phyloP scores from a whole-genome alignment of 2,797 vertebrate species.

The Taenioides sp. region DNA sequence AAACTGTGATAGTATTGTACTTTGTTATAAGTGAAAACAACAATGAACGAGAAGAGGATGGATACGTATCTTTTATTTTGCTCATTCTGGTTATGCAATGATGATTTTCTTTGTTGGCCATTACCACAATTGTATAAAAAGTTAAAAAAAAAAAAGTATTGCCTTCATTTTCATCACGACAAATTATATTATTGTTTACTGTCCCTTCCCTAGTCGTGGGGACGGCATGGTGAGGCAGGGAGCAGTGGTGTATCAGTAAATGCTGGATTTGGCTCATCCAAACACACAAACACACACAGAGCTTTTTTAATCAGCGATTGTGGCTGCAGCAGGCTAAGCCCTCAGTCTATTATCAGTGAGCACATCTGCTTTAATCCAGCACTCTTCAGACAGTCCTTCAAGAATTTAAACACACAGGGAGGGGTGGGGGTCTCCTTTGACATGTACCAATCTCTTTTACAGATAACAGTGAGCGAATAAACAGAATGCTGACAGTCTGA shows the following conservation, averaged over 20 bases:
- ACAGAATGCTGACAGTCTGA: not conserved
- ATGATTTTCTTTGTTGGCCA: no score
- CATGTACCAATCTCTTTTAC: not conserved
- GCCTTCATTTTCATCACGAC: no score
- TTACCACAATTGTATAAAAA: no score
- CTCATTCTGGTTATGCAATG: no score
- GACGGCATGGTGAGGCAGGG: slow-evolving; percentile 25
- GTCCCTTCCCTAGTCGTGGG: not conserved
- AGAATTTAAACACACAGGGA: slow-evolving; percentile 79
- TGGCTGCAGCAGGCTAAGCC: slow-evolving; percentile 83
- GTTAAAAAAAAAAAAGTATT: no score
- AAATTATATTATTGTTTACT: no score
- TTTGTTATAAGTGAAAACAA: no score
- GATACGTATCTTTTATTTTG: no score
- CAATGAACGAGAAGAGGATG: no score
- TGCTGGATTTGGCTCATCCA: slow-evolving; percentile 87
- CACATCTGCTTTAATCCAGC: slow-evolving; percentile 96
- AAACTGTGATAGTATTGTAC: no score
- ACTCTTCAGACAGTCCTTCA: slow-evolving; percentile 90
- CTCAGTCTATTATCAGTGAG: slow-evolving; percentile 74
- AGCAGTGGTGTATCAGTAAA: slow-evolving; percentile 74
- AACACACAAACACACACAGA: slow-evolving; percentile 86
- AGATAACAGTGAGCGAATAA: not conserved
- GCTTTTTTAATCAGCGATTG: slow-evolving; percentile 98
- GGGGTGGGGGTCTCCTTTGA: slow-evolving; percentile 7